Evolutionary conservation across 2,888 invertebrate genomes (phyloP), one percentile per base, ranked within the genome.

Genomic region (Caenorhabditis sp.): DNA sequence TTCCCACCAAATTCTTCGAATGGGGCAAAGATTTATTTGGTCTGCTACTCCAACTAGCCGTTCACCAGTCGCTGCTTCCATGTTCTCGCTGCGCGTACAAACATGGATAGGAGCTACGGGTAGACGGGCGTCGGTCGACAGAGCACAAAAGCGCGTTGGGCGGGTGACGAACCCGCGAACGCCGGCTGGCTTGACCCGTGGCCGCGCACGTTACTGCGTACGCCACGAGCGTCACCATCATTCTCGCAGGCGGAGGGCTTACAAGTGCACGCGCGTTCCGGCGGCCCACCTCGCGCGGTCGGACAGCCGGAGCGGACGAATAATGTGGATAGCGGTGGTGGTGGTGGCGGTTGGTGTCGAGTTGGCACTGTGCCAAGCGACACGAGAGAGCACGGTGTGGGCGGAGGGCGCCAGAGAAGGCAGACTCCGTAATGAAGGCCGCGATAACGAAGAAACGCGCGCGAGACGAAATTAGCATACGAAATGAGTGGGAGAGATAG

Each of bases 31-130:
- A n/a, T n/a, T n/a, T n/a, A n/a, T n/a, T n/a, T n/a, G n/a, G n/a
- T 30, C 30, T 30, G 30, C 30, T 30, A 30, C 30, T 35, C 35
- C 35, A 13, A 35, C 35, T 35, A 22, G 17, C 65, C 74, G 35
- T 70, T 27, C 62, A 75, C 75, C 68, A n/a, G 75, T 62, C 55
- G 45, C 75, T 48, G 35, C 75, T 63, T 58, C 75, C 75, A 75
- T 75, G 75, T 75, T 75, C n/a, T 30, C 58, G 26, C n/a, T 32
- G 13, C 5, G 9, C 35, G 26, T 9, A 9, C 30, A 32, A 75
- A 75, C 75, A 75, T 75, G 75, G 75, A 63, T 63, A 75, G 75
- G 75, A 75, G 75, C 75, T 75, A 75, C 75, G 75, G 75, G 75
- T 75, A 75, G 22, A 63, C 58, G 68, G 68, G n/a, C 13, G 53